phyloP scores from a whole-genome alignment of 2,113 vertebrate species.

The Cyprinodon tularosa region DNA sequence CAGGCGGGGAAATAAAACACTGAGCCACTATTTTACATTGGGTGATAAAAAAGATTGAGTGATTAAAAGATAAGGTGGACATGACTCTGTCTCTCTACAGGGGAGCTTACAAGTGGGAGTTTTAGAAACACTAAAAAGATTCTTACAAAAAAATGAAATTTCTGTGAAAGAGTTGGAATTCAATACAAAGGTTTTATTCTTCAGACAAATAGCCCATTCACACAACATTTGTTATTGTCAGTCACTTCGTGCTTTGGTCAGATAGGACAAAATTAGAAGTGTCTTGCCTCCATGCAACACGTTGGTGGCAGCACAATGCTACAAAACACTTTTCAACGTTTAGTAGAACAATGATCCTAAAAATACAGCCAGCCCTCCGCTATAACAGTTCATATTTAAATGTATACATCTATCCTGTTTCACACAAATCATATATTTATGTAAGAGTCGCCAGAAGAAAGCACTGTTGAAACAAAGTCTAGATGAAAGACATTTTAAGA shows the following conservation, averaged over 20 bases:
- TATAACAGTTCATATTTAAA: too few relatives aligned
- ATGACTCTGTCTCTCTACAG: background rate
- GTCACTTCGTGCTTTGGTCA: background rate
- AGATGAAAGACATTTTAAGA: too few relatives aligned
- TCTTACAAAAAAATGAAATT: background rate
- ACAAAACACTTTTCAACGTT: too few relatives aligned
- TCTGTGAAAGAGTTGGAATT: background rate
- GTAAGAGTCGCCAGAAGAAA: too few relatives aligned
- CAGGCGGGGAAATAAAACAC: background rate
- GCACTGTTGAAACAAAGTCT: too few relatives aligned
- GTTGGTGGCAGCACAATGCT: too few relatives aligned
- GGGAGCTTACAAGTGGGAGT: background rate
- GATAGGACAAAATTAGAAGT: background rate
- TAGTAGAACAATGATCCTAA: too few relatives aligned
- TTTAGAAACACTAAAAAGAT: background rate
- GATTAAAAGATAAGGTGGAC: background rate
- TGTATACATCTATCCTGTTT: too few relatives aligned
- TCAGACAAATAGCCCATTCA: background rate
- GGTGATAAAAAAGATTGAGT: background rate
- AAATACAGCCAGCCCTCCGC: too few relatives aligned
- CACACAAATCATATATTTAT: too few relatives aligned
- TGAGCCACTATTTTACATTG: slow-evolving; percentile 7
- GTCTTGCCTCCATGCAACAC: background rate
- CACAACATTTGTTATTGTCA: background rate
- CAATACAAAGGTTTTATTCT: background rate